Conservation (phyloP, 1,140 invertebrate species). For the Drosophila mauritiana region DNA sequence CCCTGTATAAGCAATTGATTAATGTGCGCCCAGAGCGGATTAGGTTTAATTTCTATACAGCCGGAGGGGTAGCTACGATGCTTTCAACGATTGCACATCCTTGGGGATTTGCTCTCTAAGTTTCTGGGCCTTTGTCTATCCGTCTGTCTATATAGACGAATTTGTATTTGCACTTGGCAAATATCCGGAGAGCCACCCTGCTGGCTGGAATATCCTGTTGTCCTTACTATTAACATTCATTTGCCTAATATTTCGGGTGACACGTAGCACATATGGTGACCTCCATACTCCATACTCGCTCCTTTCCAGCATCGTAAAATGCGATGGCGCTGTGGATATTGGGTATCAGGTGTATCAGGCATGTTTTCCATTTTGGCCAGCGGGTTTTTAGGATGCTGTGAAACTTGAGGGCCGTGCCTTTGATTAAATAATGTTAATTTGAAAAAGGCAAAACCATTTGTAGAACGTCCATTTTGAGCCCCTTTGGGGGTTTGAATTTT, state of each 20-base stretch:
- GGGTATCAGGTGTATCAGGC: slow-evolving; percentile 52
- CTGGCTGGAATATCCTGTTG: slow-evolving; percentile 12
- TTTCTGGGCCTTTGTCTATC: slow-evolving; percentile 34
- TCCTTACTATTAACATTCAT: slow-evolving; percentile 58
- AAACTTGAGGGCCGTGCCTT: slow-evolving; percentile 34
- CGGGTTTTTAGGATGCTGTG: slow-evolving; percentile 17
- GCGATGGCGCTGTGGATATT: slow-evolving; percentile 30
- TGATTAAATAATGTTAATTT: slow-evolving; percentile 81
- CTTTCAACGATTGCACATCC: slow-evolving; percentile 62
- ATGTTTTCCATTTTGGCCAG: slow-evolving; percentile 36
- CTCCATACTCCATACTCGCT: slow-evolving; percentile 3
- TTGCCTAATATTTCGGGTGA: slow-evolving; percentile 54
- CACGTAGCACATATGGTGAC: slow-evolving; percentile 62
- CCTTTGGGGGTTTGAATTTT: slow-evolving; percentile 15
- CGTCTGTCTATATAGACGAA: slow-evolving; percentile 29
- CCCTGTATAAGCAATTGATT: slow-evolving; percentile 78
- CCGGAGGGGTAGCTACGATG: slow-evolving; percentile 31
- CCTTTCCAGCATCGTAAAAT: slow-evolving; percentile 45
- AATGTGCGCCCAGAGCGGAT: slow-evolving; percentile 76
- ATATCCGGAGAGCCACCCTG: slow-evolving; percentile 21
- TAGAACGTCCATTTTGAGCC: slow-evolving; percentile 4
- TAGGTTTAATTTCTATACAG: slow-evolving; percentile 77
- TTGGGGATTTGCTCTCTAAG: slow-evolving; percentile 62
- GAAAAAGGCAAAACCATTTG: slow-evolving; percentile 53
- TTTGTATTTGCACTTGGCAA: slow-evolving; percentile 49